Evolutionary conservation across 1,140 invertebrate genomes (phyloP).

Genomic region (Mercenaria mercenaria): DNA sequence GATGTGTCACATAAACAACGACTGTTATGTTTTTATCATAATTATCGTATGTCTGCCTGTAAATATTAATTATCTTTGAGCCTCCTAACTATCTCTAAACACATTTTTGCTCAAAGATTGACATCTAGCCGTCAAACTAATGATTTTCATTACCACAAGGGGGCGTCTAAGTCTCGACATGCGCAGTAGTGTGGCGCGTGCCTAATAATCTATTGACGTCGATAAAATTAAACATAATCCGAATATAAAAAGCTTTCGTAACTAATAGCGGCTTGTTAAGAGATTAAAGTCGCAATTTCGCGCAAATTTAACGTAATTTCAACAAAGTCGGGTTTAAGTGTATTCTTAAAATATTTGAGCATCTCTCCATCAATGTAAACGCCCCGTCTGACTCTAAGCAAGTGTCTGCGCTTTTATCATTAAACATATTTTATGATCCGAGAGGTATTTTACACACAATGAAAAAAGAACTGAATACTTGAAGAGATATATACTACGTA

Average conservation of each 20-base stretch:
- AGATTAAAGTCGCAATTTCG: neutral
- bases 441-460: neutral
- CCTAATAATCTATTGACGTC: constrained; percentile 11
- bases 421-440: neutral
- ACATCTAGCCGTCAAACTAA: constrained; percentile 26
- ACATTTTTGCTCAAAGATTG: constrained; percentile 35
- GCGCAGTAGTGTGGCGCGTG: constrained; percentile 37
- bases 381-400: neutral
- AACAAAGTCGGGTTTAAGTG: neutral
- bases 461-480: neutral
- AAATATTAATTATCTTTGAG: constrained; percentile 23
- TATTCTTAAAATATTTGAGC: neutral
- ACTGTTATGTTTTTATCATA: neutral
- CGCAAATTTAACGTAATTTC: constrained; percentile 19
- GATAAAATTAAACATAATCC: constrained; percentile 28
- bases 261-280: constrained; percentile 2
- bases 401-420: neutral
- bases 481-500: too few relatives aligned
- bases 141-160: constrained; percentile 35
- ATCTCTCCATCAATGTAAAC: neutral
- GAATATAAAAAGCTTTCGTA: constrained; percentile 1
- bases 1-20: neutral
- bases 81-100: constrained; percentile 31
- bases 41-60: neutral
- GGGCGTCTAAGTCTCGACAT: constrained; percentile 28